phyloP scores from a whole-genome alignment of 2,113 vertebrate genomes.

The Burhinus bistriatus region DNA sequence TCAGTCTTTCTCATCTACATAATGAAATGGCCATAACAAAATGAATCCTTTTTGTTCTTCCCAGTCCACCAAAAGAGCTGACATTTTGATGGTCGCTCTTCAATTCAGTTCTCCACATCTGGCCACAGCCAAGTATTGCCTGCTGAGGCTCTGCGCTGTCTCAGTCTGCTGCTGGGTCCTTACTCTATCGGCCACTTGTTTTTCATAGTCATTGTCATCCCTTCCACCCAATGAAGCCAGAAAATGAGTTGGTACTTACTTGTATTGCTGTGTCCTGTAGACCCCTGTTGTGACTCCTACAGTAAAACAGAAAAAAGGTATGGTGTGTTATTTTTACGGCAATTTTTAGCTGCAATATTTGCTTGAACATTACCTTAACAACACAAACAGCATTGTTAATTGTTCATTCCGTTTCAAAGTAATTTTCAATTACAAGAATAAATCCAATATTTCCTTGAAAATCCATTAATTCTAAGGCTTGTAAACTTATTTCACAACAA shows the following conservation, averaged over 20 bases:
- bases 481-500: slow-evolving; percentile 23
- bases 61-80: neutral
- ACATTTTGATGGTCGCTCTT: neutral
- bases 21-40: neutral
- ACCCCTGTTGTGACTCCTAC: slow-evolving; percentile 81
- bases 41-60: neutral
- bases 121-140: neutral
- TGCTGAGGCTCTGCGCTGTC: neutral
- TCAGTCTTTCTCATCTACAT: neutral
- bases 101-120: neutral
- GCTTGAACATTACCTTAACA: neutral
- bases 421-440: slow-evolving; percentile 29
- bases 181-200: neutral
- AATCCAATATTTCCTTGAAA: slow-evolving; percentile 17
- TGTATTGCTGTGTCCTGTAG: slow-evolving; percentile 81
- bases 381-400: neutral
- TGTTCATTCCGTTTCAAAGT: neutral
- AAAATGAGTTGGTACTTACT: slow-evolving; percentile 76
- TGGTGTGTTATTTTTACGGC: slow-evolving; percentile 25
- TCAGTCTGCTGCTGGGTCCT: neutral
- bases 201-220: neutral
- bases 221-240: neutral
- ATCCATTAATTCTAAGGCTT: slow-evolving; percentile 21
- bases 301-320: slow-evolving; percentile 62
- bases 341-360: neutral